phyloP scores from a whole-genome alignment of 2,113 vertebrate genomes.

The Leucopsar rothschildi region DNA sequence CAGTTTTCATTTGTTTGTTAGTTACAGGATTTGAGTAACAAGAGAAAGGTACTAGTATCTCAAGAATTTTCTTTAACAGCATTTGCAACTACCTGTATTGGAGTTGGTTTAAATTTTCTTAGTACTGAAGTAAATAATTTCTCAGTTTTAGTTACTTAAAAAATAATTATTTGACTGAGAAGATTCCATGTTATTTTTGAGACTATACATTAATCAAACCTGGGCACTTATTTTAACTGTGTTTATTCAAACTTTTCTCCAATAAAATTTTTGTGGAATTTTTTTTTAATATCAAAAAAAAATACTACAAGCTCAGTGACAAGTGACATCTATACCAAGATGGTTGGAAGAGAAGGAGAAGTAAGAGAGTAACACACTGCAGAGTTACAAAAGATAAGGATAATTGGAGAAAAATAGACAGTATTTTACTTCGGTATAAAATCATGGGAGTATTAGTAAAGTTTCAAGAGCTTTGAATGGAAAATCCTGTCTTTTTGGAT shows the following conservation, averaged over 20 bases:
- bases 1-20: neutral
- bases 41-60: neutral
- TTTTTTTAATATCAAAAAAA: neutral
- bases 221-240: neutral
- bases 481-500: neutral
- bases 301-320: neutral
- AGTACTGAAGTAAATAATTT: neutral
- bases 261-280: neutral
- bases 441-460: neutral
- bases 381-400: neutral
- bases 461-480: neutral
- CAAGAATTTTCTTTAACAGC: neutral
- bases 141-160: neutral
- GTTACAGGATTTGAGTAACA: neutral
- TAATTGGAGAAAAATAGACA: neutral
- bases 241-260: neutral
- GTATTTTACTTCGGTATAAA: neutral
- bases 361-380: neutral
- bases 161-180: neutral
- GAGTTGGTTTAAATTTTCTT: neutral
- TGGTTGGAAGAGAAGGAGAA: neutral
- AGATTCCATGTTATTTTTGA: neutral
- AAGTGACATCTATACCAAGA: neutral
- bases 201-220: neutral
- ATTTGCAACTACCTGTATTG: neutral